Percentiles rank a stretch among this genome's conserved stretches.
These are phyloP conservation scores for Asbolus verrucosus DNA, from an alignment of 1,140 invertebrate species.

Conservation along the genomic window DNA sequence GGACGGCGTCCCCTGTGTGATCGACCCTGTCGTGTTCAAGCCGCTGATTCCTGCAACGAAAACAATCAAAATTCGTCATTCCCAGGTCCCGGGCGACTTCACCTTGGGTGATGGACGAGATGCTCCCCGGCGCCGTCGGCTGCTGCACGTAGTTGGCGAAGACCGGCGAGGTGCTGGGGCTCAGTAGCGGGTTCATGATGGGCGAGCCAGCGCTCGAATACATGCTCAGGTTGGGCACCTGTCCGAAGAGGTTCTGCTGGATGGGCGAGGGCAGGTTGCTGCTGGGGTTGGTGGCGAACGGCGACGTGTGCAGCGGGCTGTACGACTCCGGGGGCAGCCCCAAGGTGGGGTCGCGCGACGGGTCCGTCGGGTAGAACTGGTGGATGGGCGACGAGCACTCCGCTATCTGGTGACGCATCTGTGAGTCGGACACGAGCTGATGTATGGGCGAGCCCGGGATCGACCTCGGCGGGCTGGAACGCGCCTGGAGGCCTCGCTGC, in stretches of 20 bases:
- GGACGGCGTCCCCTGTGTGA: conserved; percentile 77
- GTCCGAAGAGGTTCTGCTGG: conserved; percentile 57
- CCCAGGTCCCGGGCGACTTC: conserved; percentile 25
- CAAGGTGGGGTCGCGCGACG: conserved; percentile 51
- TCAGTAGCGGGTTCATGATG: conserved; percentile 55
- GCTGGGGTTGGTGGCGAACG: conserved; percentile 52
- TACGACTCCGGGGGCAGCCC: conserved; percentile 54
- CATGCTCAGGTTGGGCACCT: conserved; percentile 59
- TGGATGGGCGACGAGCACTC: conserved; percentile 59
- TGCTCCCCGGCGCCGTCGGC: conserved; percentile 54
- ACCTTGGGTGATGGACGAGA: conserved; percentile 65
- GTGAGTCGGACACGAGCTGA: conserved; percentile 62
- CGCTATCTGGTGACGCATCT: conserved; percentile 54
- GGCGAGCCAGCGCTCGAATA: conserved; percentile 58
- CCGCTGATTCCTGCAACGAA: conserved; percentile 68
- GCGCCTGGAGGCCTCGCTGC: conserved; percentile 69
- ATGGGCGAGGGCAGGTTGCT: conserved; percentile 59
- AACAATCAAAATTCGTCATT: neutral
- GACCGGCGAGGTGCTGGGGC: conserved; percentile 58
- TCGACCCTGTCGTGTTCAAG: conserved; percentile 75
- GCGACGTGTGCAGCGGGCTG: conserved; percentile 57
- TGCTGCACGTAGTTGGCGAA: conserved; percentile 61
- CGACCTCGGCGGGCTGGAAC: conserved; percentile 68
- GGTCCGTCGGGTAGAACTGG: conserved; percentile 52
- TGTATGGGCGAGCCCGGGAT: conserved; percentile 77